Evolutionary conservation across 1,140 invertebrate genomes (phyloP).

Genomic region (Tetramorium parvispinum): DNA sequence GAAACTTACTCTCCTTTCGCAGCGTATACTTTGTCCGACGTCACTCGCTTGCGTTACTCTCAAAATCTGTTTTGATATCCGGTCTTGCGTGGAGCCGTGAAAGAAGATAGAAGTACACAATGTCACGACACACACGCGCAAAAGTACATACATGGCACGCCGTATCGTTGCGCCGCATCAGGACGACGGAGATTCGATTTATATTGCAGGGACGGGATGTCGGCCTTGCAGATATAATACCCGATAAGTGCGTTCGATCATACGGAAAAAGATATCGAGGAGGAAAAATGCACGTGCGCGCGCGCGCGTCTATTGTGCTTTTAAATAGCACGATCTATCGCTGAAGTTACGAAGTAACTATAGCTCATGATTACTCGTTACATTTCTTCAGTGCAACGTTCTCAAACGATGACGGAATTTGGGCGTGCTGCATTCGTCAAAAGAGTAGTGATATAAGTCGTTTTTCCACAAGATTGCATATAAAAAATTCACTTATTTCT

Average conservation of each 20-base stretch:
- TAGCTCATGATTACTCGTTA: background rate
- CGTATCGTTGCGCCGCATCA: background rate
- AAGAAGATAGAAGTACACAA: background rate
- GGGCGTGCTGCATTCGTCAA: background rate
- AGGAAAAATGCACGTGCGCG: constrained; percentile 21
- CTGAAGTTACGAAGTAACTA: constrained; percentile 20
- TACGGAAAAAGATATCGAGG: constrained; percentile 19
- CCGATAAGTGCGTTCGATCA: constrained; percentile 47
- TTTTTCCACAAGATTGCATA: no score
- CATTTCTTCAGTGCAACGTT: background rate
- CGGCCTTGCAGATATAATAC: constrained; percentile 31
- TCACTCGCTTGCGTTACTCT: background rate
- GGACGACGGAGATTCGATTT: constrained; percentile 27
- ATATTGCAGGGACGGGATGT: constrained; percentile 7
- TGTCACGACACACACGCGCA: background rate
- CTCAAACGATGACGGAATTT: background rate
- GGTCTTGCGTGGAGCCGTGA: background rate
- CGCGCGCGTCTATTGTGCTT: constrained; percentile 22
- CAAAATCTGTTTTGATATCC: background rate
- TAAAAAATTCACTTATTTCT: no score
- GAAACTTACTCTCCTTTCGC: background rate
- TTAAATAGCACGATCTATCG: background rate
- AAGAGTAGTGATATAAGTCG: background rate
- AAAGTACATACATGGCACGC: background rate
- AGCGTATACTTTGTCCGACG: background rate